Percentiles rank a stretch among this genome's conserved stretches.
Conservation (phyloP, 2,797 vertebrate genomes). For the Ibycter americanus region DNA sequence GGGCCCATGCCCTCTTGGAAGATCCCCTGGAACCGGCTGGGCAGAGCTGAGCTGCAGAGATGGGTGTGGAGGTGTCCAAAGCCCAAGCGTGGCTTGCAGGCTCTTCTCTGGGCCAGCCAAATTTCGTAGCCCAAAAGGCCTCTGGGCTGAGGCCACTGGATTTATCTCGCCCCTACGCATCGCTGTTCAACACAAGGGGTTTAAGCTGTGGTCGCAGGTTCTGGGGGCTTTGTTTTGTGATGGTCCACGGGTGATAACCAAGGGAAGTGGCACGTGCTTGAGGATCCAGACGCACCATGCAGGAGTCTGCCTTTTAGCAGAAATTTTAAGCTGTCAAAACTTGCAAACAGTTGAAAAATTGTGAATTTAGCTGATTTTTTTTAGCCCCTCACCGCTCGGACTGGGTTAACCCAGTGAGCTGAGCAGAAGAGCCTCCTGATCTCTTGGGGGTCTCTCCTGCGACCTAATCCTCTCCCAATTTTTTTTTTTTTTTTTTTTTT, state of each 20-base stretch:
- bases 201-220: not conserved
- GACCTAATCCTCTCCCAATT: not conserved
- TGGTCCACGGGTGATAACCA: not conserved
- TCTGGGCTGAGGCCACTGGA: not conserved
- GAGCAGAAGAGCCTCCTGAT: not conserved
- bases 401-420: not conserved
- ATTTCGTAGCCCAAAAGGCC: not conserved
- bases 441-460: not conserved
- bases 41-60: not conserved
- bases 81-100: not conserved
- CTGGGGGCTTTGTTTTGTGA: not conserved
- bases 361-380: not conserved
- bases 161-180: rapidly evolving
- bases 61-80: not conserved
- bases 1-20: not conserved
- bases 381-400: not conserved
- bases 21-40: not conserved
- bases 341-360: not conserved
- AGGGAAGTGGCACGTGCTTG: not conserved
- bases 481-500: not conserved
- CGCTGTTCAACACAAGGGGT: not conserved
- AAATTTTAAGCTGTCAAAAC: not conserved
- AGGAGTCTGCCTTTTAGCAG: not conserved
- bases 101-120: not conserved
- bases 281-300: rapidly evolving